Evolutionary conservation across 2,797 vertebrate genomes (phyloP).

Genomic region (Sebastes vulpes): DNA sequence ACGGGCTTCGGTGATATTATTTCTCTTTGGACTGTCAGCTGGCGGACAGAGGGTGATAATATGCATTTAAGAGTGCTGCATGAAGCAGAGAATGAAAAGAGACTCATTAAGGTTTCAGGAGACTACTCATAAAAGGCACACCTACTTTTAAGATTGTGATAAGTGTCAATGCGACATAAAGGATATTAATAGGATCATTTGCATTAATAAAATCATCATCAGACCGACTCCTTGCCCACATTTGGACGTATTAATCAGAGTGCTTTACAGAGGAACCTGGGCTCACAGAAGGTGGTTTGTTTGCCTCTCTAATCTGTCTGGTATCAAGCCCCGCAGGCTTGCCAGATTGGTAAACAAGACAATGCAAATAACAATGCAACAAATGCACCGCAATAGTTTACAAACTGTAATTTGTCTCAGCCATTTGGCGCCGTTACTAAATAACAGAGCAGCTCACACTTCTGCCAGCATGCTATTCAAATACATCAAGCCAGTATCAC

Average conservation of each 20-base stretch:
- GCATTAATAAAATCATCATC: constrained; percentile 7
- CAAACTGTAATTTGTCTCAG: not conserved
- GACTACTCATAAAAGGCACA: constrained; percentile 7
- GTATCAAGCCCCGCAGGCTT: not conserved
- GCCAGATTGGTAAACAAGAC: constrained; percentile 2
- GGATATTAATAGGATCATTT: not conserved
- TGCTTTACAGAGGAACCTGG: not conserved
- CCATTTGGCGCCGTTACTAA: not conserved
- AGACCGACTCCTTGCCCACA: not conserved
- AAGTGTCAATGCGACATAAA: not conserved
- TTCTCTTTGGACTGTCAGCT: constrained; percentile 38
- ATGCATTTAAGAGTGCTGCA: constrained; percentile 36
- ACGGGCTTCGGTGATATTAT: constrained; percentile 26
- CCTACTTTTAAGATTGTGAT: not conserved
- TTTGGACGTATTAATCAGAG: constrained; percentile 13
- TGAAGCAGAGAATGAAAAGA: constrained; percentile 28
- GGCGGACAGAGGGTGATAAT: constrained; percentile 42
- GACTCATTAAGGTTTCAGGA: constrained; percentile 33
- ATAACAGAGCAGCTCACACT: not conserved
- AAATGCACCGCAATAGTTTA: not conserved
- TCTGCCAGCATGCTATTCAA: constrained; percentile 7
- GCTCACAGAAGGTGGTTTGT: not conserved
- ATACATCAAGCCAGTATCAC: constrained; percentile 13
- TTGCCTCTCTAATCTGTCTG: constrained; percentile 3
- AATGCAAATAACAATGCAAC: not conserved